Percentiles rank a stretch among this genome's conserved stretches.
These are phyloP conservation scores for Onychorhynchus coronatus DNA, from an alignment of 2,113 vertebrate genomes.

Conservation along the genomic window DNA sequence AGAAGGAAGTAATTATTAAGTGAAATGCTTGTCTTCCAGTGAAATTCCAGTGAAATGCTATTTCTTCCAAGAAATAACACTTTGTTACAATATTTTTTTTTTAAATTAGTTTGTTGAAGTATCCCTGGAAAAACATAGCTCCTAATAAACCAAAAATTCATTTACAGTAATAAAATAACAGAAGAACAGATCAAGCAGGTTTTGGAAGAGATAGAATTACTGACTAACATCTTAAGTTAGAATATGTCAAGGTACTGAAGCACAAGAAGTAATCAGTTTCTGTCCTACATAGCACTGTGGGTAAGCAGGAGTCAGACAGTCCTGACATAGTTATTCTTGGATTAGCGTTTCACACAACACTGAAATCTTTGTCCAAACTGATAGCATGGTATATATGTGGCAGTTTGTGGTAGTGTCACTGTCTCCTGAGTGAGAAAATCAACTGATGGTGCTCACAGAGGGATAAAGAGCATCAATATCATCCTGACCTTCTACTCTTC, in stretches of 20 bases:
- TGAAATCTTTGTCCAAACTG: neutral
- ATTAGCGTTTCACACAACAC: neutral
- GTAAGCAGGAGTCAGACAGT: neutral
- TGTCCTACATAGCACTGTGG: neutral
- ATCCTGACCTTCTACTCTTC: neutral
- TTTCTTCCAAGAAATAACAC: neutral
- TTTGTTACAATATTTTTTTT: neutral
- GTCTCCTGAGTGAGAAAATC: neutral
- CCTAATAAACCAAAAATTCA: neutral
- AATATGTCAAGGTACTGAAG: neutral
- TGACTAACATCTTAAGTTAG: neutral
- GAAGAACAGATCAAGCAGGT: neutral
- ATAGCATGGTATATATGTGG: neutral
- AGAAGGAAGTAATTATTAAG: neutral
- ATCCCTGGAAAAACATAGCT: fast-evolving
- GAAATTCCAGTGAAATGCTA: too few species aligned
- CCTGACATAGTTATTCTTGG: neutral
- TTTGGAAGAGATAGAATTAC: neutral
- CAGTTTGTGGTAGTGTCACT: neutral
- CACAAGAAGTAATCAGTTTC: neutral
- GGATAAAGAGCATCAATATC: fast-evolving
- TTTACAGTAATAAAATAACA: neutral
- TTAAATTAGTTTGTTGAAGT: neutral
- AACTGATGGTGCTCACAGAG: neutral
- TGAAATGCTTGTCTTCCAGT: neutral